Evolutionary conservation across 23 tunicate genomes (phyloP).

Genomic region (Styela plicata): DNA sequence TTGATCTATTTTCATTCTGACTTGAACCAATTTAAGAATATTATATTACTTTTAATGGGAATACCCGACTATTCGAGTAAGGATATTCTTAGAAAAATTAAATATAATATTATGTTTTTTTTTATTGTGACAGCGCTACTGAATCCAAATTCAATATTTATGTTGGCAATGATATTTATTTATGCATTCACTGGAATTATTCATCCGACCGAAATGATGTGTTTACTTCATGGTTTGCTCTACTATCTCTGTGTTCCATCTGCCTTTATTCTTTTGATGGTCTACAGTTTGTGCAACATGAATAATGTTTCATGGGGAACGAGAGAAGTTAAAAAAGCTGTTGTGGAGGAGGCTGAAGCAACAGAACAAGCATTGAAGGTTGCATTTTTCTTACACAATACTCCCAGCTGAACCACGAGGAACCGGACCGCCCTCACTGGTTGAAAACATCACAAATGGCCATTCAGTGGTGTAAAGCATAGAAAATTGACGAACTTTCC

Average conservation of each 20-base stretch:
- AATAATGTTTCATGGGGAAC: slow-evolving; percentile 99
- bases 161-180: slow-evolving; percentile 72
- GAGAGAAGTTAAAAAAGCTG: slow-evolving; percentile 69
- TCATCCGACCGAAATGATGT: slow-evolving; percentile 83
- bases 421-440: no score
- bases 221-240: slow-evolving; percentile 72
- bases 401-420: no score
- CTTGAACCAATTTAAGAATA: no score
- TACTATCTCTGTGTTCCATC: slow-evolving; percentile 96
- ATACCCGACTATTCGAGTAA: no score
- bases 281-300: slow-evolving; percentile 91
- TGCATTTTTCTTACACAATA: no score
- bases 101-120: no score
- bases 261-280: slow-evolving; percentile 95
- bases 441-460: no score
- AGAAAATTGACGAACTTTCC: no score
- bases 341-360: not conserved
- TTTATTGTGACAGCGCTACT: slow-evolving; percentile 65
- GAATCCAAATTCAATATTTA: slow-evolving; percentile 82
- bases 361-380: not conserved
- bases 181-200: slow-evolving; percentile 80
- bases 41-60: no score
- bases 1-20: no score
- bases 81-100: no score
- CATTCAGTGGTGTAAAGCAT: no score